Evolutionary conservation across 2,113 vertebrate species (phyloP), one percentile per base, ranked within the genome.

Genomic region (Nyctibius bracteatus): DNA sequence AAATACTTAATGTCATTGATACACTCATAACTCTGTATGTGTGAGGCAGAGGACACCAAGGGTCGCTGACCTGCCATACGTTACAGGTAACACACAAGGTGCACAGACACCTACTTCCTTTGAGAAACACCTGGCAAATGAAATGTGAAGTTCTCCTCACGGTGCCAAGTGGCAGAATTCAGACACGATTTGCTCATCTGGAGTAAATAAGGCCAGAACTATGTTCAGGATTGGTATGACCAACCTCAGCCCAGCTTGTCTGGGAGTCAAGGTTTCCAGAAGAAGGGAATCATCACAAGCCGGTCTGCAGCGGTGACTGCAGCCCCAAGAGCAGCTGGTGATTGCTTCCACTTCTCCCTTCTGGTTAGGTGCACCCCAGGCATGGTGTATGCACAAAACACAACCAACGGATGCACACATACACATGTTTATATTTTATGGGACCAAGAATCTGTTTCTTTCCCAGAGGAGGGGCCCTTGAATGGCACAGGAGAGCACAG

Each of bases 241-340:
- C 55, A 31, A 28, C 61, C 44, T 55, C 72, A 63, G 63, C 28
- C 18, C 5, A 1, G 30, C 39, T 52, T 73, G 37, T 4, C 49
- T 28, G 13, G 46, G 33, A 70, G 52, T 24, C 41, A 57, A 58
- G 23, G 37, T 35, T 43, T 92, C 71, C 55, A 58, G 54, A 47
- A 58, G 54, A 47, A 85, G 68, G 47, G n/a, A n/a, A 20, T 39
- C 17, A 7, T 33, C 10, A 6, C 3, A 30, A 70, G 17, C 11
- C 9, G 46, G 70, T 15, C 37, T 14, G 30, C 61, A 28, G 72
- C 5, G 33, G 68, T 54, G 77, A 55, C 16, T 2, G 5, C 35
- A 52, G 61, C n/a, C 12, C 4, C 30, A 3, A 12, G 59, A 61
- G 49, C 41, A 66, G 55, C 0, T 0, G 6, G 55, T 0, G 0